These are phyloP conservation scores for Catharus ustulatus DNA, from an alignment of 2,797 vertebrate species.

Conservation along the genomic window DNA sequence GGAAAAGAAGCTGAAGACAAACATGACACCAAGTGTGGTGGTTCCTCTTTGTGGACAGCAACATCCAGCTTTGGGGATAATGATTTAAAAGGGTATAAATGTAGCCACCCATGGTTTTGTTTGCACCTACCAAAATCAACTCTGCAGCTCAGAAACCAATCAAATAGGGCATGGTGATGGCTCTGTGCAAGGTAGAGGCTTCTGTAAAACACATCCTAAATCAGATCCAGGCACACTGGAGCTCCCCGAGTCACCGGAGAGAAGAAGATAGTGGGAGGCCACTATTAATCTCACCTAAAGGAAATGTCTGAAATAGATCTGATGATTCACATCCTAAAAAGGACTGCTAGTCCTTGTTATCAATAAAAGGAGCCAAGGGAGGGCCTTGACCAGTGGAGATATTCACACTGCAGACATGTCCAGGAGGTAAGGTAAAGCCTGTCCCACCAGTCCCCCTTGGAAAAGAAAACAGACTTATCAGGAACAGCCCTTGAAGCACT, in stretches of 20 bases:
- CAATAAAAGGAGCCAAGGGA: background rate
- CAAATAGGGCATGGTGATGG: no score
- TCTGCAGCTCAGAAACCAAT: background rate
- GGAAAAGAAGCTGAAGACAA: background rate
- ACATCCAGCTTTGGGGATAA: background rate
- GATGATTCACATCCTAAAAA: background rate
- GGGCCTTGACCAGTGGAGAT: background rate
- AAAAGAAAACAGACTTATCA: background rate
- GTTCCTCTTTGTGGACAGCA: background rate
- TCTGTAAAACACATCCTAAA: background rate
- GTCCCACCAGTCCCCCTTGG: background rate
- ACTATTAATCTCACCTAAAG: background rate
- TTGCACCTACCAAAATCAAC: background rate
- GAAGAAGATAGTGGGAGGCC: background rate
- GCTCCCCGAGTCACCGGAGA: background rate
- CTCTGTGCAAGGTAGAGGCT: background rate
- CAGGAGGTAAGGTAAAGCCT: background rate
- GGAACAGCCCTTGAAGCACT: background rate
- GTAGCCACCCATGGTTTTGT: fast-evolving
- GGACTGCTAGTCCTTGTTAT: background rate
- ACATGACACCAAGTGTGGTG: fast-evolving
- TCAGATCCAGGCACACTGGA: background rate
- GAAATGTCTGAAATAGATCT: background rate
- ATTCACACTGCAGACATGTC: background rate
- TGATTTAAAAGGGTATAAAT: background rate